These are phyloP conservation scores for Rhabdornis inornatus DNA, from an alignment of 2,113 vertebrate genomes.

Conservation along the genomic window DNA sequence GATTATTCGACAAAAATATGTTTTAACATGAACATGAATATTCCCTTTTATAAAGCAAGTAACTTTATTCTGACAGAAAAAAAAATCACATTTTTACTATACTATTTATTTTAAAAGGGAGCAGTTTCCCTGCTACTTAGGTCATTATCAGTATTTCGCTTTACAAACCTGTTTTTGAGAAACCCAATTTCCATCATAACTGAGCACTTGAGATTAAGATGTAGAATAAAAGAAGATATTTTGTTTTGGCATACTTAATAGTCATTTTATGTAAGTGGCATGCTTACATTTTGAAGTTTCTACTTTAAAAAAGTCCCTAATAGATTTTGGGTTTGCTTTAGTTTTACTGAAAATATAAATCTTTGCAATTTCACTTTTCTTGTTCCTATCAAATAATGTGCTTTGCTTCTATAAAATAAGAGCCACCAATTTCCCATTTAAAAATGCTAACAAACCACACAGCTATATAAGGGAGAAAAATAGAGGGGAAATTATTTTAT, in stretches of 20 bases:
- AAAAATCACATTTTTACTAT: neutral
- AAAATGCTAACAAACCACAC: neutral
- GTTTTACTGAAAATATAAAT: neutral
- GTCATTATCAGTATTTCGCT: neutral
- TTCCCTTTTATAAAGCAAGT: neutral
- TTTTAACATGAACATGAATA: neutral
- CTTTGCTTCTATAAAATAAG: neutral
- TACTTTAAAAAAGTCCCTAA: neutral
- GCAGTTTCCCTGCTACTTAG: neutral
- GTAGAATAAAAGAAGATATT: neutral
- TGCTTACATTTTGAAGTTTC: neutral
- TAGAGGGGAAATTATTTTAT: neutral
- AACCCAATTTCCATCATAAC: neutral
- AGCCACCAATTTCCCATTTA: neutral
- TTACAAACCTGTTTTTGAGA: neutral
- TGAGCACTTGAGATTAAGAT: neutral
- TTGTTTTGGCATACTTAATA: neutral
- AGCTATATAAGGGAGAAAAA: neutral
- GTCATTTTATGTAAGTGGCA: neutral
- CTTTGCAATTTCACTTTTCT: neutral
- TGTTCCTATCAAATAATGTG: neutral
- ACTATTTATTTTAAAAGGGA: neutral
- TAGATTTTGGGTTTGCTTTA: neutral
- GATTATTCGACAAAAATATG: neutral
- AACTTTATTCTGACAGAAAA: neutral